Conservation (phyloP, 2,888 invertebrate species). For the Drosophila austrosaltans region DNA sequence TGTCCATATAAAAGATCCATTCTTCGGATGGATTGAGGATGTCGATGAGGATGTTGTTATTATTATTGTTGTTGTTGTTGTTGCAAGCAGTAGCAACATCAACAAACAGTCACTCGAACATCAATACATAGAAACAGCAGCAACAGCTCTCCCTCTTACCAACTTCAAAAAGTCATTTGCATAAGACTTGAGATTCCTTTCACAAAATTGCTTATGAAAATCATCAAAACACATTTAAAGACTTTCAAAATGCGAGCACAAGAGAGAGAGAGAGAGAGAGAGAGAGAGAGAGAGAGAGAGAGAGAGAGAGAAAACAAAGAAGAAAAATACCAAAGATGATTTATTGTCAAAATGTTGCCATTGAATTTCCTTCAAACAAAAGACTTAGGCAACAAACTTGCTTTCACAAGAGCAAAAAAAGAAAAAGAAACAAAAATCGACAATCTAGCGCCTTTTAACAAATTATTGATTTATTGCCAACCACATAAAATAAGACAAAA, state of each 20-base stretch:
- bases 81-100: constrained; percentile 15
- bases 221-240: constrained; percentile 40
- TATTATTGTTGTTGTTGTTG: neutral
- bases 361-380: constrained; percentile 60
- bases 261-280: constrained; percentile 37
- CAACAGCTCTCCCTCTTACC: constrained; percentile 14
- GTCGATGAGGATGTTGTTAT: constrained; percentile 2
- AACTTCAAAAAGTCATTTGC: constrained; percentile 64
- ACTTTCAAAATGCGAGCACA: constrained; percentile 72
- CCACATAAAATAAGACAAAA: constrained; percentile 21
- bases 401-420: constrained; percentile 62
- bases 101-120: neutral
- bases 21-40: constrained; percentile 11
- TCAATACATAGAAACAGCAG: constrained; percentile 6
- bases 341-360: constrained; percentile 51
- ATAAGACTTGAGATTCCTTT: constrained; percentile 71
- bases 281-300: constrained; percentile 41
- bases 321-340: constrained; percentile 36
- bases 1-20: constrained; percentile 32
- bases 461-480: constrained; percentile 71
- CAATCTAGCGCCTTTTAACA: constrained; percentile 64
- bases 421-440: constrained; percentile 12
- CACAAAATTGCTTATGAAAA: constrained; percentile 52
- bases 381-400: constrained; percentile 78
- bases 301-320: constrained; percentile 23